These are phyloP conservation scores for Triops cancriformis DNA, from an alignment of 1,140 invertebrate species.

Conservation along the genomic window DNA sequence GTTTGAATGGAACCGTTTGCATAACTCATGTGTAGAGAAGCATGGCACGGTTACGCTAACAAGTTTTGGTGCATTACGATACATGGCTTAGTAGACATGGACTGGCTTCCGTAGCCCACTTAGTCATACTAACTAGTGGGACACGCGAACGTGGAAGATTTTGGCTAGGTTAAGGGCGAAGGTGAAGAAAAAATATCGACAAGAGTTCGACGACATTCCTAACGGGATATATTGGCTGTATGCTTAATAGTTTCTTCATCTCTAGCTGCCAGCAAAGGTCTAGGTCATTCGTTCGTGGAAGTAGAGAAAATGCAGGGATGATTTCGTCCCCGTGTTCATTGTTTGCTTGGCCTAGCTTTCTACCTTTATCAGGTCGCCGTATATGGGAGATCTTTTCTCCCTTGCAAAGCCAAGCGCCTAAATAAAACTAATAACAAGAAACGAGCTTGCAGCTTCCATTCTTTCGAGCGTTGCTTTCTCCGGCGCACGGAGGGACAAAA, in stretches of 20 bases:
- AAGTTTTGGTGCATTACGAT: background rate
- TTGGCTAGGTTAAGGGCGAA: background rate
- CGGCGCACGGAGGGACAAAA: background rate
- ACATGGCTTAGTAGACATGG: background rate
- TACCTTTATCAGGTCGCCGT: conserved; percentile 4
- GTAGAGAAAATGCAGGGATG: background rate
- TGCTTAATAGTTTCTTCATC: background rate
- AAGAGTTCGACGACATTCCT: conserved; percentile 1
- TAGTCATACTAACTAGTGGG: background rate
- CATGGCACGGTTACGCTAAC: background rate
- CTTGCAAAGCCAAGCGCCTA: background rate
- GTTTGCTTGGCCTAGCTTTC: conserved; percentile 4
- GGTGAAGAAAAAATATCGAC: background rate
- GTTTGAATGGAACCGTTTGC: background rate
- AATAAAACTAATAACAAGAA: background rate
- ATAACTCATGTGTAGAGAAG: background rate
- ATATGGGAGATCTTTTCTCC: background rate
- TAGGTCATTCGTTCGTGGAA: background rate
- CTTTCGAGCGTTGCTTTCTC: background rate
- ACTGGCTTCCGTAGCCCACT: background rate
- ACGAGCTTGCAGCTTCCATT: background rate
- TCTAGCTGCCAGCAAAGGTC: background rate
- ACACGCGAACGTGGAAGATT: background rate
- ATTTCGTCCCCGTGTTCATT: background rate
- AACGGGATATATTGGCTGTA: background rate